phyloP scores from a whole-genome alignment of 1,140 invertebrate species.

The Atta texana region DNA sequence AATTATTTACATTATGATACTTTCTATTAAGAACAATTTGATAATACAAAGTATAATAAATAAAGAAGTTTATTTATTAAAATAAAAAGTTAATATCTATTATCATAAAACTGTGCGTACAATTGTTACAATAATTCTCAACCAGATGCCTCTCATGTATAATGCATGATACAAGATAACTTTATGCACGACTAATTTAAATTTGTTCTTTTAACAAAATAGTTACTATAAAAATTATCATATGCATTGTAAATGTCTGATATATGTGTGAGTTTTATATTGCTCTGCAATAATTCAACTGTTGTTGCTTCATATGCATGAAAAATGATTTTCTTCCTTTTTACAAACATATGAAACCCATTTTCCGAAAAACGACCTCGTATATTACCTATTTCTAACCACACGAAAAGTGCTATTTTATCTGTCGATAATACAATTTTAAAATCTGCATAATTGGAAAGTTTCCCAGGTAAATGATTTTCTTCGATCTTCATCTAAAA shows the following conservation, averaged over 20 bases:
- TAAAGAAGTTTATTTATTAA: not conserved
- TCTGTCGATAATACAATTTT: conserved; percentile 84
- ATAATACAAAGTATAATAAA: not conserved
- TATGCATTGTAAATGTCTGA: conserved; percentile 76
- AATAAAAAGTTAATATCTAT: not conserved
- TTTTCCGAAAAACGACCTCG: conserved; percentile 89
- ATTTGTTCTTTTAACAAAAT: not conserved
- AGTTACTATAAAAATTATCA: conserved; percentile 25
- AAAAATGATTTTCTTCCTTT: conserved; percentile 74
- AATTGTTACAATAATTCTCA: conserved; percentile 42
- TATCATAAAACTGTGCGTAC: not conserved
- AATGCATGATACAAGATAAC: not conserved
- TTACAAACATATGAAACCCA: conserved; percentile 87
- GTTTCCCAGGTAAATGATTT: conserved; percentile 63
- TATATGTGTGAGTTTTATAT: conserved; percentile 76
- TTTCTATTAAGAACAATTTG: conserved; percentile 67
- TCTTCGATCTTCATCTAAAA: conserved; percentile 73
- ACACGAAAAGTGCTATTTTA: conserved; percentile 89
- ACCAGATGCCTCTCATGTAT: not conserved
- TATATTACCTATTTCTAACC: conserved; percentile 86
- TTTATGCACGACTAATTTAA: not conserved
- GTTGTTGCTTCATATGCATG: conserved; percentile 67
- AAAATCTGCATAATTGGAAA: conserved; percentile 74
- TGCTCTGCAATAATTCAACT: conserved; percentile 59
- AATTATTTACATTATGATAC: conserved; percentile 78